These are phyloP conservation scores for Periophthalmodon schlosseri DNA, from an alignment of 2,113 vertebrate species.

Conservation along the genomic window DNA sequence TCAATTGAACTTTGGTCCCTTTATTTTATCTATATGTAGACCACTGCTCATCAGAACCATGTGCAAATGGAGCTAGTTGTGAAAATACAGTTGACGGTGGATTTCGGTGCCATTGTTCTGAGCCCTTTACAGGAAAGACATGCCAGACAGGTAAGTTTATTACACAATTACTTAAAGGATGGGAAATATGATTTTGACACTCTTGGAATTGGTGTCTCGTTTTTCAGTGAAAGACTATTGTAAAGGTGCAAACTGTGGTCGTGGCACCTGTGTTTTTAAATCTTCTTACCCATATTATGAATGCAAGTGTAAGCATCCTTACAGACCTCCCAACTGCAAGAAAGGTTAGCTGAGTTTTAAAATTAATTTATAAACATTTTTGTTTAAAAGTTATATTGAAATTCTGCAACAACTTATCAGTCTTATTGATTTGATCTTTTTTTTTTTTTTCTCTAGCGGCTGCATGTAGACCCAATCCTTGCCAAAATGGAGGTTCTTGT, in stretches of 20 bases:
- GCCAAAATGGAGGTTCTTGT: constrained; percentile 67
- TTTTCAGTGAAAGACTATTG: constrained; percentile 63
- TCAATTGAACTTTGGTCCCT: background rate
- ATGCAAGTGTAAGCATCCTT: constrained; percentile 65
- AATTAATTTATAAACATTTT: background rate
- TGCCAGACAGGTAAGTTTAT: constrained; percentile 47
- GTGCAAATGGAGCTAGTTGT: constrained; percentile 58
- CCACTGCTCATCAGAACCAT: constrained; percentile 65
- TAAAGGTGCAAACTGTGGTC: constrained; percentile 54
- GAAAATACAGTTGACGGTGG: background rate
- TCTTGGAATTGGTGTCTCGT: background rate
- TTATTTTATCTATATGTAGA: constrained; percentile 23
- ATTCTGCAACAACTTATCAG: no score
- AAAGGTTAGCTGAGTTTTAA: constrained; percentile 42
- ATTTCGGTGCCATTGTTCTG: constrained; percentile 58
- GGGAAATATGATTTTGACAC: background rate
- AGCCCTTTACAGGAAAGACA: constrained; percentile 56
- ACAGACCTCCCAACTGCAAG: constrained; percentile 55
- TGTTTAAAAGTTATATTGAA: background rate
- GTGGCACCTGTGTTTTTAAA: constrained; percentile 57
- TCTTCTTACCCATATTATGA: constrained; percentile 51
- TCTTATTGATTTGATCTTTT: background rate
- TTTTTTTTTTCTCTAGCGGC: constrained; percentile 28
- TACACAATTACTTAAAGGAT: no score
- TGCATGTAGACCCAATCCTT: constrained; percentile 61